A percentile compares a stretch with the other conserved stretches of the same genome.
phyloP scores from a whole-genome alignment of 1,140 invertebrate species.

The Temnothorax nylanderi region DNA sequence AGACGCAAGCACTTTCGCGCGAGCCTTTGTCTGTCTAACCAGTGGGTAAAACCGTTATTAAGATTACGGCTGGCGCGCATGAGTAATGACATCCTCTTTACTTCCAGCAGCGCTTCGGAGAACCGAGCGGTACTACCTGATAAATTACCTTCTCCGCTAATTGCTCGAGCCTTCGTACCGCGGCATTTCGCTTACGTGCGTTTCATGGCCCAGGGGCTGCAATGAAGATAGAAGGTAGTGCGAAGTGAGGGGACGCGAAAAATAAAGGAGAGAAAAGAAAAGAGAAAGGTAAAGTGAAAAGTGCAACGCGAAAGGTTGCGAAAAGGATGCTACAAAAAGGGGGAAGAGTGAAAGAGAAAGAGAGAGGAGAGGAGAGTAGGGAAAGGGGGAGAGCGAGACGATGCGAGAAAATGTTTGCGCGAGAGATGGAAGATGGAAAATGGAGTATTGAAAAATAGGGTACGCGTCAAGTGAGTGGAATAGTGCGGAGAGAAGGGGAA shows the following conservation, averaged over 20 bases:
- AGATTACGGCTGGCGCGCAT: conserved; percentile 74
- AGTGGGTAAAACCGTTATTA: conserved; percentile 71
- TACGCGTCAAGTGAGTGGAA: neutral
- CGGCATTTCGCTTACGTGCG: conserved; percentile 69
- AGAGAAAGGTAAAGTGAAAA: neutral
- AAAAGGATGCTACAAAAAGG: neutral
- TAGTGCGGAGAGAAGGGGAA: neutral
- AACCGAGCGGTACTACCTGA: conserved; percentile 59
- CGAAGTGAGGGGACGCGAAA: neutral
- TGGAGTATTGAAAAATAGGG: conserved; percentile 36
- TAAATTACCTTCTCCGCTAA: conserved; percentile 75
- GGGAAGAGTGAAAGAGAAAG: neutral
- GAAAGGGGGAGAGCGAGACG: neutral
- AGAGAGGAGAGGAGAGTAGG: neutral
- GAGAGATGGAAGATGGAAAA: neutral
- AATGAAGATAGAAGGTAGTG: conserved; percentile 6
- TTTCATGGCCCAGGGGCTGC: conserved; percentile 65
- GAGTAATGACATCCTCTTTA: conserved; percentile 77
- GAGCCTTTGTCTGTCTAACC: conserved; percentile 50
- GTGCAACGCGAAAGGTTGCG: neutral
- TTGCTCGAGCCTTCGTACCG: conserved; percentile 68
- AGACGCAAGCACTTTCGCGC: neutral
- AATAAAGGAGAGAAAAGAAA: neutral
- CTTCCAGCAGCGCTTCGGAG: conserved; percentile 37
- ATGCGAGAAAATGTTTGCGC: neutral